Percentiles rank a stretch among this genome's conserved stretches.
Conservation (phyloP, 2,797 vertebrate genomes). For the Neomorphus geoffroyi region DNA sequence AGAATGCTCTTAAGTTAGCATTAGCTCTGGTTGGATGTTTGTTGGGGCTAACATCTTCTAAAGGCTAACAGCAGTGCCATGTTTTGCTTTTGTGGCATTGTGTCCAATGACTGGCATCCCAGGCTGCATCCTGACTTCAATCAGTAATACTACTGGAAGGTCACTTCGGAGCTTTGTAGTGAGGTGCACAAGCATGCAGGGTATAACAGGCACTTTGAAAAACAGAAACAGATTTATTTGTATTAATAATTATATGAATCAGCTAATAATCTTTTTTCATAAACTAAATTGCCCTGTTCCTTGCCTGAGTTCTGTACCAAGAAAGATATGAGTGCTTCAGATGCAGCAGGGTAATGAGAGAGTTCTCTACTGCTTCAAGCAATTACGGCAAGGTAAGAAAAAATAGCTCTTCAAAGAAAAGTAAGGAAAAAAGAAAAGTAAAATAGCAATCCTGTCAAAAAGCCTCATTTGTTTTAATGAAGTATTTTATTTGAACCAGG, state of each 20-base stretch:
- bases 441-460: neutral
- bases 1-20: neutral
- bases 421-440: neutral
- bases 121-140: neutral
- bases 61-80: neutral
- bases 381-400: neutral
- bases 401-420: neutral
- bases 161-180: neutral
- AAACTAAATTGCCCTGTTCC: neutral
- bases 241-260: neutral
- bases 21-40: neutral
- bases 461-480: neutral
- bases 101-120: neutral
- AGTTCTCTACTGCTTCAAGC: neutral
- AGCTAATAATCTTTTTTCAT: neutral
- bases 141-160: neutral
- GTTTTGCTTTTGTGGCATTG: neutral
- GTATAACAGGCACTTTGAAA: neutral
- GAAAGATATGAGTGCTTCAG: neutral
- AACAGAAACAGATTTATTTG: neutral
- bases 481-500: neutral
- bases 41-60: neutral
- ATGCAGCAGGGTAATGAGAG: neutral
- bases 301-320: neutral
- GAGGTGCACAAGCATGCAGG: neutral